Evolutionary conservation across 2,113 vertebrate species (phyloP).

Genomic region (Peromyscus californicus): DNA sequence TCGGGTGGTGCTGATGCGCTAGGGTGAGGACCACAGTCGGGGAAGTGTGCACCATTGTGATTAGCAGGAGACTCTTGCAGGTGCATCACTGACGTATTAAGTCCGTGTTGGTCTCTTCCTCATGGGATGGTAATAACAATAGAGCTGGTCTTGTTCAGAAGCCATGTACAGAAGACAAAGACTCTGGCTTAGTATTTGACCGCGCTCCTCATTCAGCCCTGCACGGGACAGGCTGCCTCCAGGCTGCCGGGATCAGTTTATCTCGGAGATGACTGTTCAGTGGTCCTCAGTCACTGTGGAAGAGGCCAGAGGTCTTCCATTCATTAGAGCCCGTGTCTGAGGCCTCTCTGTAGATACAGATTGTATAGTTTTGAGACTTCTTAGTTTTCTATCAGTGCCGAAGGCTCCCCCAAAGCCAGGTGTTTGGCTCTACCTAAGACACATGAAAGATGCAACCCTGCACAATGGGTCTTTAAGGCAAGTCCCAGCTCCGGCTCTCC

Average conservation of each 20-base stretch:
- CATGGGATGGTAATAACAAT: no score
- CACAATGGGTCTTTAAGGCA: neutral
- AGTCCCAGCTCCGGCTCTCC: fast-evolving
- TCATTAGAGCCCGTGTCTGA: neutral
- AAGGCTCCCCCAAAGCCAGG: neutral
- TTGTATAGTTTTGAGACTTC: neutral
- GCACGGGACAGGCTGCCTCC: neutral
- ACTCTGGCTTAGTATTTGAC: neutral
- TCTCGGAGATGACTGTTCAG: neutral
- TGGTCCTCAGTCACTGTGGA: neutral
- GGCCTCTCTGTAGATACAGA: neutral
- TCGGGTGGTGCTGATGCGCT: fast-evolving
- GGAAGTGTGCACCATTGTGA: fast-evolving
- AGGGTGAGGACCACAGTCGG: neutral
- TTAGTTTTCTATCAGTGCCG: neutral
- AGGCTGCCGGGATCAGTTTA: neutral
- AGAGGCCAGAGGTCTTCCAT: neutral
- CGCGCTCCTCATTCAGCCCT: neutral
- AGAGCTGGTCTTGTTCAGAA: neutral
- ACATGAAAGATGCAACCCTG: no score
- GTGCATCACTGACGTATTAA: neutral
- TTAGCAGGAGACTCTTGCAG: neutral
- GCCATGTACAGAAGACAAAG: no score
- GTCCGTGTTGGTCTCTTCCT: neutral
- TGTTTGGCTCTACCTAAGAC: neutral